Percentiles rank a stretch among this genome's conserved stretches.
Evolutionary conservation across 2,113 vertebrate species (phyloP).

Genomic region (Empidonax alnorum): DNA sequence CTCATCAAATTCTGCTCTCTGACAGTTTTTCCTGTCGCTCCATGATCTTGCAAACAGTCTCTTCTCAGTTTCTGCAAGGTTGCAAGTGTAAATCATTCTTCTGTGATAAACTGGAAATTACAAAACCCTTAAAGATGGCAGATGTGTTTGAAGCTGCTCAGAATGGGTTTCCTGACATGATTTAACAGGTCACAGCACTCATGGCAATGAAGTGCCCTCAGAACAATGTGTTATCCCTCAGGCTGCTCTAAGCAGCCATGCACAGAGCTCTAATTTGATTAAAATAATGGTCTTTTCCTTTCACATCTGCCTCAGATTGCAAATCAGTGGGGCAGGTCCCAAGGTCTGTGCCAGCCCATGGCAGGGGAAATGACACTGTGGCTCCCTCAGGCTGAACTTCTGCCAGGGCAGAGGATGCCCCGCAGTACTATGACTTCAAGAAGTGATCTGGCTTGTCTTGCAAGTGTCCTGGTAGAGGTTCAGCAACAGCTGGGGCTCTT

Average conservation of each 20-base stretch:
- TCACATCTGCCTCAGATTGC: constrained; percentile 8
- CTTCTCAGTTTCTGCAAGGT: neutral
- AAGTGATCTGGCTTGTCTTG: neutral
- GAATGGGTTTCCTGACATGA: constrained; percentile 3
- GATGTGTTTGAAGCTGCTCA: constrained; percentile 67
- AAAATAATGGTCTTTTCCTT: constrained; percentile 22
- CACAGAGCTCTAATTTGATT: constrained; percentile 24
- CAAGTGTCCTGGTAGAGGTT: neutral
- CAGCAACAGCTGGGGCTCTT: neutral
- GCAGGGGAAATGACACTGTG: neutral
- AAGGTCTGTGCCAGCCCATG: neutral
- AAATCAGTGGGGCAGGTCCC: neutral
- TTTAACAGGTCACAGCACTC: constrained; percentile 57
- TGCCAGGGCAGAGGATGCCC: neutral
- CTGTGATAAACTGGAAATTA: constrained; percentile 16
- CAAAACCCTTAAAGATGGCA: neutral
- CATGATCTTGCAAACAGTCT: neutral
- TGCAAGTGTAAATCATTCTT: neutral
- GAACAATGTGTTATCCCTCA: constrained; percentile 6
- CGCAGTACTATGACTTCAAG: neutral
- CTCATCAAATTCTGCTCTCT: neutral
- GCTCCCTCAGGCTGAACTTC: neutral
- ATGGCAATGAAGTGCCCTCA: neutral
- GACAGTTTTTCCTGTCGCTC: neutral
- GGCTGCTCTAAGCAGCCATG: constrained; percentile 17